phyloP scores from a whole-genome alignment of 2,797 vertebrate species.

The Sebastes goodei region DNA sequence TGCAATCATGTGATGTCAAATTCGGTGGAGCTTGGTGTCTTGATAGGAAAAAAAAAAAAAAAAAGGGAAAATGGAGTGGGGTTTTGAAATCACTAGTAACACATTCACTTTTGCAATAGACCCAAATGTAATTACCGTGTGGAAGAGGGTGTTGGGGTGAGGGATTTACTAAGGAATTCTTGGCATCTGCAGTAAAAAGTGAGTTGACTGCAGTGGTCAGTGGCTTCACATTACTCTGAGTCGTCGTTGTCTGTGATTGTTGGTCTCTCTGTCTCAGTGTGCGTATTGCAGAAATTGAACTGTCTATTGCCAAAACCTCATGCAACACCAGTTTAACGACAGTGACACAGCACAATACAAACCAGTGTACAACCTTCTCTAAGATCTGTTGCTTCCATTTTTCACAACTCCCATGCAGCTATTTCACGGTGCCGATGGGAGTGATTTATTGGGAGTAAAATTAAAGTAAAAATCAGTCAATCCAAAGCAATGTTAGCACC shows the following conservation, averaged over 20 bases:
- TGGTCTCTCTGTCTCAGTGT: constrained; percentile 40
- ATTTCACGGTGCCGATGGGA: constrained; percentile 16
- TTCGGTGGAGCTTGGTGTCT: constrained; percentile 33
- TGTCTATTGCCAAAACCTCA: constrained; percentile 25
- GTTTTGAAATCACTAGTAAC: constrained; percentile 11
- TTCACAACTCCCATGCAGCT: constrained; percentile 42
- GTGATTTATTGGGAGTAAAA: constrained; percentile 7
- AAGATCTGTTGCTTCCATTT: constrained; percentile 48
- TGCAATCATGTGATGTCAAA: constrained; percentile 60
- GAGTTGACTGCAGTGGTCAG: constrained; percentile 50
- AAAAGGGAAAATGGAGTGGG: constrained; percentile 39
- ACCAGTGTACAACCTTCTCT: constrained; percentile 19
- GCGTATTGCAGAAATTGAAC: constrained; percentile 37
- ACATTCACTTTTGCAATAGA: constrained; percentile 42
- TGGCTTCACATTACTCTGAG: constrained; percentile 32
- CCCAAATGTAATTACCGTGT: constrained; percentile 19
- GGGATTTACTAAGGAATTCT: constrained; percentile 37
- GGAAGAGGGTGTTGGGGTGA: constrained; percentile 33
- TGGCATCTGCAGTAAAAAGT: constrained; percentile 33
- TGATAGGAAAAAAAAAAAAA: background rate
- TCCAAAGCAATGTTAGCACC: constrained; percentile 57
- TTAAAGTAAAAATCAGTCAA: constrained; percentile 10
- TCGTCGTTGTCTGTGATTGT: constrained; percentile 37
- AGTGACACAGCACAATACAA: constrained; percentile 51
- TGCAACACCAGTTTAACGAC: constrained; percentile 25